Base-by-base conservation (phyloP, 2,888 invertebrate genomes). In the Litoditis marina region DNA sequence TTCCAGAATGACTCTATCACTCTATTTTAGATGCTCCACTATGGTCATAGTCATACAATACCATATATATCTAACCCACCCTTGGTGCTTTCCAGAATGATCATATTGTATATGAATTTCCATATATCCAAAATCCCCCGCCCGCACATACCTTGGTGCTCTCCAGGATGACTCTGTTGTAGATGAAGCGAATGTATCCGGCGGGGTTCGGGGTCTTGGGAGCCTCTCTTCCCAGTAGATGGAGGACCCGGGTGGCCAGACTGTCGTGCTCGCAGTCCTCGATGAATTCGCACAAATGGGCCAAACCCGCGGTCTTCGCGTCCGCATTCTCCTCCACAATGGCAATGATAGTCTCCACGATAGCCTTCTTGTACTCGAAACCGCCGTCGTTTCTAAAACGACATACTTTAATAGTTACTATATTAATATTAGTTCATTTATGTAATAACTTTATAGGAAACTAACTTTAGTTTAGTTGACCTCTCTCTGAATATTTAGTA, bases 241-340 rank as follows among this genome's bases (percentile, higher is more conserved):
- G 94, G 44, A 99, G 87, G 75, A 99, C 96, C 31, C 94, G 88
- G 0, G 96, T 96, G 2, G 96, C 95, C 73, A 99, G 87, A 60
- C 92, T 92, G 0, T 92, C 91, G 84, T 99, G 96, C 81, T 99
- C 98, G 83, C 98, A 99, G 84, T 99, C 98, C 83, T 99, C 98
- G 75, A 99, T 99, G 81, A 99, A 99, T 85, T 99, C 98, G 82
- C 98, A 98, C 2, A 99, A 87, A 85, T 98, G 95, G 0, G 94
- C 92, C 16, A 99, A 85, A 83, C 85, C 95, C 0, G 92, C 91
- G 85, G 96, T 96, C 83, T 95, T 96, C 0, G 96, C 94, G 66
- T 96, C 96, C 0, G 91, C 91, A 84, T 96, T 96, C 83, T 95
- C 95, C 84, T 96, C 95, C 66, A 99, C 94, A 56, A 98, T 90